Evolutionary conservation across 2,888 invertebrate genomes (phyloP).

Genomic region (Orgyia antiqua): DNA sequence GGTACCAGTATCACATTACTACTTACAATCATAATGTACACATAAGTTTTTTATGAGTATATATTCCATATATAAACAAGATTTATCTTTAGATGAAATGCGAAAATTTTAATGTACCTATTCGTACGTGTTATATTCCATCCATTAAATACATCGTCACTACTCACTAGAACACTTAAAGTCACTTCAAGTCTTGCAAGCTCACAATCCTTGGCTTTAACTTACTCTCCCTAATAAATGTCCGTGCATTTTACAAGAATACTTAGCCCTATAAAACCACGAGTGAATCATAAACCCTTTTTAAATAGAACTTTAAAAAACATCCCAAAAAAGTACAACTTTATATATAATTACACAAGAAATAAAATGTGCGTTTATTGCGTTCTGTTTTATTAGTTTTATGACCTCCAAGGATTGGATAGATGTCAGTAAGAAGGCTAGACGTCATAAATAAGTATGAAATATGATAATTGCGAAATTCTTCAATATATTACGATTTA

Average conservation of each 20-base stretch:
- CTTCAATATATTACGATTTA: conserved; percentile 77
- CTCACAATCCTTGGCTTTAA: conserved; percentile 18
- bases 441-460: conserved; percentile 76
- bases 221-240: conserved; percentile 21
- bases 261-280: conserved; percentile 12
- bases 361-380: conserved; percentile 67
- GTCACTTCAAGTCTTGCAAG: conserved; percentile 23
- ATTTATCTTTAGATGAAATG: conserved; percentile 40
- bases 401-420: conserved; percentile 63
- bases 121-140: conserved; percentile 24
- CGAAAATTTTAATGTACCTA: conserved; percentile 40
- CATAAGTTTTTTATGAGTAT: no score
- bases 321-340: no score
- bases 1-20: no score
- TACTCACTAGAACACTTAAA: conserved; percentile 30
- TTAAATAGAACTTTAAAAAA: conserved; percentile 22
- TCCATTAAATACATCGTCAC: conserved; percentile 32
- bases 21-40: no score
- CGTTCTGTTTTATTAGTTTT: conserved; percentile 59
- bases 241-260: conserved; percentile 19
- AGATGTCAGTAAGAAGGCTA: conserved; percentile 68
- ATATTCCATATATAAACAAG: conserved; percentile 39
- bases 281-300: conserved; percentile 29
- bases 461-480: conserved; percentile 78
- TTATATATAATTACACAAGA: conserved; percentile 61